Evolutionary conservation across 2,888 invertebrate genomes (phyloP), one percentile per base, ranked within the genome.

Genomic region (Nephrocerus scutellatus): DNA sequence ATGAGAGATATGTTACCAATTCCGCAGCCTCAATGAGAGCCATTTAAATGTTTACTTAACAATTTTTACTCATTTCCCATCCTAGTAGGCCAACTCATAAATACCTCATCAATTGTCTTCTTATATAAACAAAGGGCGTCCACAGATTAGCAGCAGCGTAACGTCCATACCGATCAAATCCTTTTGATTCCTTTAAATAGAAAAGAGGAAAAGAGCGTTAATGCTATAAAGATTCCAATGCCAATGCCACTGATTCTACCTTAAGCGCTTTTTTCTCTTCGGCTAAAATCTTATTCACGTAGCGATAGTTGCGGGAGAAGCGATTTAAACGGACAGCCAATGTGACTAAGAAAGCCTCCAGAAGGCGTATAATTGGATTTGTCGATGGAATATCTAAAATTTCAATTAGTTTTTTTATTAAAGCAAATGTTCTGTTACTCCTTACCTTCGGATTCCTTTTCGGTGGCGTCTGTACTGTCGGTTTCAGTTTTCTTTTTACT

Each of bases 221-320:
- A 29, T 20, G 29, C 31, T 16, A 16, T 35, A 13, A 48, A 46
- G 26, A 14, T 20, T 28, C 6, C 8, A 6, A 14, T 12, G 21
- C 19, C 22, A 2, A 13, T n/a, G 4, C 12, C 13, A 15, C 0
- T 20, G 42, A 54, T 49, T n/a, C n/a, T 67, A 87, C 90, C 77
- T 92, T 95, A 3, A 95, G 70, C 39, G 78, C 70, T 65, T 82
- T 85, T 70, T 95, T 95, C 62, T 98, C 97, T 44, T 82, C 77
- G 0, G 84, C 80, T 37, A 98, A 74, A 19, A 90, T 85, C 51
- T 82, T 81, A 16, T 95, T 85, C 0, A 98, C 91, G 63, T 92
- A 93, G 59, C 97, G 79, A 70, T 96, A 96, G 67, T 97, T 95
- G 37, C 85, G 76, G 0, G 97, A 97, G 55, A 88, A 60, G 54